These are phyloP conservation scores for Lampris incognitus DNA, from an alignment of 2,113 vertebrate species.

Conservation along the genomic window DNA sequence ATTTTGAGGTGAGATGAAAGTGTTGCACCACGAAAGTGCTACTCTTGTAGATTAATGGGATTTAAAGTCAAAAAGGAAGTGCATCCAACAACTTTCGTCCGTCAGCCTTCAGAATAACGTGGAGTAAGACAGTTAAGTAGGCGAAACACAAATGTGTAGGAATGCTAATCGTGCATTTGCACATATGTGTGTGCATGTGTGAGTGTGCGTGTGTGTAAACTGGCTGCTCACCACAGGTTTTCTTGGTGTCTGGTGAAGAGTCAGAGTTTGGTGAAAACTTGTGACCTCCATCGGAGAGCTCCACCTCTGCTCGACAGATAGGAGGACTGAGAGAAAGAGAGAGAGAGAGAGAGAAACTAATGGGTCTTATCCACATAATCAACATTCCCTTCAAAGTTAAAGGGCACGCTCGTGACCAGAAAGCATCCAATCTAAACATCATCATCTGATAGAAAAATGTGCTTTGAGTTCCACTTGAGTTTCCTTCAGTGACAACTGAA, in stretches of 20 bases:
- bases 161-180: not conserved
- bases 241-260: conserved; percentile 85
- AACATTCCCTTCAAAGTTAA: not conserved
- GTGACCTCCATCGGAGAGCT: conserved; percentile 83
- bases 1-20: conserved; percentile 68
- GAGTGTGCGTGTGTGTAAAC: not conserved
- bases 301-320: conserved; percentile 86
- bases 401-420: not conserved
- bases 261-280: conserved; percentile 89
- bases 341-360: not conserved
- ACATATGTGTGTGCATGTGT: not conserved
- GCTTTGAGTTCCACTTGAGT: too few species aligned
- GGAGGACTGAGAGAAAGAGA: conserved; percentile 77
- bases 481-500: too few species aligned
- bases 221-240: conserved; percentile 85
- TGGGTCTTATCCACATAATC: not conserved
- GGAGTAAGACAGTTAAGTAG: conserved; percentile 10
- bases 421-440: conserved; percentile 10
- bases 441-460: not conserved
- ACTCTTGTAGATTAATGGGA: conserved; percentile 64
- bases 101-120: conserved; percentile 29
- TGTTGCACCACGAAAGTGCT: conserved; percentile 55
- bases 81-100: conserved; percentile 39
- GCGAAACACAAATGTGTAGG: too few species aligned
- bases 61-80: conserved; percentile 47